Evolutionary conservation across 2,888 invertebrate species (phyloP).

Genomic region (Seira sanloemensis): DNA sequence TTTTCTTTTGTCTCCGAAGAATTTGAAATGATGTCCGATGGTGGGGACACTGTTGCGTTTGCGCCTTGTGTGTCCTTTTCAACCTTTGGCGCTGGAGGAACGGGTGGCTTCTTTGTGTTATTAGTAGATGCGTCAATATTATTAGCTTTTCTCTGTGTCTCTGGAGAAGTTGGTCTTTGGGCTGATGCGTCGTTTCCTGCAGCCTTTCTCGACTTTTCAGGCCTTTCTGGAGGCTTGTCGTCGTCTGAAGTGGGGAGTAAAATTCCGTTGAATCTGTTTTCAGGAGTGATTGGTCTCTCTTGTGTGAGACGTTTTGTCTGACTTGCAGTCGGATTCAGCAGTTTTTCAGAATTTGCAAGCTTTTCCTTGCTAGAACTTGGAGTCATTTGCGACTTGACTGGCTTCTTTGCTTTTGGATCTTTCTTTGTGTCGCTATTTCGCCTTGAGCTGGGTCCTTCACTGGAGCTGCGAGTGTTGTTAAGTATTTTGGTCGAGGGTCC

Average conservation of each 20-base stretch:
- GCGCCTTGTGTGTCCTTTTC: neutral
- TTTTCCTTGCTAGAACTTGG: constrained; percentile 19
- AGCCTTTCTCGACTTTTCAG: constrained; percentile 17
- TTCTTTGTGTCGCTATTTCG: constrained; percentile 16
- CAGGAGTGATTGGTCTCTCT: constrained; percentile 11
- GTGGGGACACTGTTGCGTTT: neutral
- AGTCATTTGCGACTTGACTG: neutral
- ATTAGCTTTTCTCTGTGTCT: neutral
- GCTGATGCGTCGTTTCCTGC: neutral
- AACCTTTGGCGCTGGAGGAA: neutral
- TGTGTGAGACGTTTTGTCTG: constrained; percentile 19
- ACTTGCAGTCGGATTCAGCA: neutral
- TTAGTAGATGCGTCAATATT: neutral
- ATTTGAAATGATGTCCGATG: neutral
- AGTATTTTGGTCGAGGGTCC: neutral
- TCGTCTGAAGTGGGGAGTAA: constrained; percentile 27
- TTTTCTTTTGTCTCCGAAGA: too few relatives aligned
- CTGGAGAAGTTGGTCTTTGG: neutral
- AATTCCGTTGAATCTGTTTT: constrained; percentile 49
- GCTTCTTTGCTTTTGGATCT: neutral
- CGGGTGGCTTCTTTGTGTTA: neutral
- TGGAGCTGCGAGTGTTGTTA: neutral
- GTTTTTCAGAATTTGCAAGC: neutral
- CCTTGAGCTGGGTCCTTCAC: neutral
- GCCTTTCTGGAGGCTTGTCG: constrained; percentile 36